phyloP scores from a whole-genome alignment of 1,140 invertebrate genomes.

The Heliconius hermathena region DNA sequence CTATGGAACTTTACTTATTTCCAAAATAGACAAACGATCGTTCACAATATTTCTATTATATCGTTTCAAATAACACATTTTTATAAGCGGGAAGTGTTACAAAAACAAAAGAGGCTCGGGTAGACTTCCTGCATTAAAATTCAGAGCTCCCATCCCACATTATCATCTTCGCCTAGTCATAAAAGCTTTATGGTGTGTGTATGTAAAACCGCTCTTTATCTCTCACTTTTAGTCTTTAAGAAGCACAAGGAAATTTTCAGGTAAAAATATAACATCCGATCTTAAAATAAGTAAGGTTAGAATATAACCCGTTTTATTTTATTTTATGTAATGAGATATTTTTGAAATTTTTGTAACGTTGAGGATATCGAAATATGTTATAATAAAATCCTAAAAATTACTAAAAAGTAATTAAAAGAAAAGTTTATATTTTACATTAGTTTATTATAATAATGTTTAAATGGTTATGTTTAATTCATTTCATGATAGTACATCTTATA shows the following conservation, averaged over 20 bases:
- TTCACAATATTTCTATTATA: not conserved
- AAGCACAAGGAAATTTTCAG: constrained; percentile 23
- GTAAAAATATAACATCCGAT: constrained; percentile 21
- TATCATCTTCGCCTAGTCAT: constrained; percentile 32
- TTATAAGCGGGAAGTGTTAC: constrained; percentile 16
- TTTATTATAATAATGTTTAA: no score
- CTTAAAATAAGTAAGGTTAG: not conserved
- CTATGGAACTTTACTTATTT: no score
- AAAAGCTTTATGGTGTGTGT: constrained; percentile 36
- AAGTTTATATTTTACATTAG: no score
- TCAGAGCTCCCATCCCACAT: constrained; percentile 32
- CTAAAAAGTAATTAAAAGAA: no score
- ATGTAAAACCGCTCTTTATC: constrained; percentile 32
- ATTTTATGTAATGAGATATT: not conserved
- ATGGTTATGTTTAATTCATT: no score
- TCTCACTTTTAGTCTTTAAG: constrained; percentile 20
- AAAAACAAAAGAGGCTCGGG: constrained; percentile 32
- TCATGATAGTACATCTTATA: no score
- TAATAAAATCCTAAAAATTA: no score
- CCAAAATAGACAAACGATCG: not conserved
- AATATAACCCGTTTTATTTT: not conserved
- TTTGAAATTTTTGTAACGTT: not conserved
- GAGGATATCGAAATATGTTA: not conserved
- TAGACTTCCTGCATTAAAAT: constrained; percentile 28
- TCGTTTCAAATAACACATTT: constrained; percentile 13